phyloP scores from a whole-genome alignment of 2,113 vertebrate genomes.

The cattle (Bos taurus) region DNA sequence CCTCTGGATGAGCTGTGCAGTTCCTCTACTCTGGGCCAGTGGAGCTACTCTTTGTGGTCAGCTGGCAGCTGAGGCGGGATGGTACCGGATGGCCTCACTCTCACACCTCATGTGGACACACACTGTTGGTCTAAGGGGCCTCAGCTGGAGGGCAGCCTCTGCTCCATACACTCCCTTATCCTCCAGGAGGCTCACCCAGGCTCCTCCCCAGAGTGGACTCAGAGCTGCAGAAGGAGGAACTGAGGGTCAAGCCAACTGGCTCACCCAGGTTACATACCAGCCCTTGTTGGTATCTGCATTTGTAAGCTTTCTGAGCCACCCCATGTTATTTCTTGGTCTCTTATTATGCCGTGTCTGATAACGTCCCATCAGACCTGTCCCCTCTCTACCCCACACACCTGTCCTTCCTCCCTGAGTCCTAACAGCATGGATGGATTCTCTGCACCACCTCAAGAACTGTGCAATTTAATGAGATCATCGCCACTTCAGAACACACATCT shows the following conservation, averaged over 20 bases:
- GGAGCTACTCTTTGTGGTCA: not conserved
- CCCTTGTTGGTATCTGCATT: not conserved
- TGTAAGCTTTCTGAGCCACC: not conserved
- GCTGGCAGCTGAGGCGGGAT: not conserved
- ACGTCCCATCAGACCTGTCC: not conserved
- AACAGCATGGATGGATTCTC: not conserved
- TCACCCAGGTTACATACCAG: too few relatives aligned
- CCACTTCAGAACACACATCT: not conserved
- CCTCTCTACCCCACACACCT: not conserved
- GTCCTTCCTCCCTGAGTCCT: not conserved
- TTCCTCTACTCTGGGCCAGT: not conserved
- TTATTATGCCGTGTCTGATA: not conserved
- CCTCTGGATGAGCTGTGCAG: not conserved
- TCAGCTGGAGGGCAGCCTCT: not conserved
- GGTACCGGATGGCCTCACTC: not conserved
- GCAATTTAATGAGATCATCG: not conserved
- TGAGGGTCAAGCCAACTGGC: accelerated
- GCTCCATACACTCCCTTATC: not conserved
- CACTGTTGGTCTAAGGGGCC: not conserved
- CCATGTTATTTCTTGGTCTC: not conserved
- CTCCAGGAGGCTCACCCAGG: not conserved
- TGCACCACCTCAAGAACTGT: not conserved
- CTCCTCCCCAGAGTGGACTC: not conserved
- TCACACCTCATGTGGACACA: not conserved
- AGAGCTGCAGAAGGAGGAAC: not conserved